phyloP scores from a whole-genome alignment of 2,888 invertebrate species.

The Chironomus riparius region DNA sequence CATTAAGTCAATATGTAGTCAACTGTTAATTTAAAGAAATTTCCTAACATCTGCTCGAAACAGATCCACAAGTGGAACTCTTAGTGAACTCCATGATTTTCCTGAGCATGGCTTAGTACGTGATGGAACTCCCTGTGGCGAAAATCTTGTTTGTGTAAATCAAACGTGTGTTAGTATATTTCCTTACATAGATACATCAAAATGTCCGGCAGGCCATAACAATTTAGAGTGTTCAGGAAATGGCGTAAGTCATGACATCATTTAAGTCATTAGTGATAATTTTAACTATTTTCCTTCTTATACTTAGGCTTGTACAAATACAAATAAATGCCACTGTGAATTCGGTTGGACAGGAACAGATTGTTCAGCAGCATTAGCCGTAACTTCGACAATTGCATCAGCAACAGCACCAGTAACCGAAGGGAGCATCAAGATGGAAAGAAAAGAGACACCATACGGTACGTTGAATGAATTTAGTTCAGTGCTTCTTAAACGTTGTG shows the following conservation, averaged over 20 bases:
- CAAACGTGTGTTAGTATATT: constrained; percentile 83
- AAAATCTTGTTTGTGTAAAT: constrained; percentile 87
- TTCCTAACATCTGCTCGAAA: not conserved
- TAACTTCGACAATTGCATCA: constrained; percentile 46
- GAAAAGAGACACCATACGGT: constrained; percentile 91
- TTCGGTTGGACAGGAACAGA: constrained; percentile 80
- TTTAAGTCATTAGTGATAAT: too few relatives aligned
- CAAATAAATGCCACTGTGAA: constrained; percentile 85
- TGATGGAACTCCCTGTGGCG: constrained; percentile 91
- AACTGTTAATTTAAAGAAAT: constrained; percentile 1
- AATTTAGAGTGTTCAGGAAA: constrained; percentile 87
- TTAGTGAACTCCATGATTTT: constrained; percentile 52
- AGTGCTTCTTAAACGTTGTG: too few relatives aligned
- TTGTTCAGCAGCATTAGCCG: constrained; percentile 70
- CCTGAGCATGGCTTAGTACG: constrained; percentile 79
- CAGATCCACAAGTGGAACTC: constrained; percentile 66
- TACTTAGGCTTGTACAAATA: constrained; percentile 77
- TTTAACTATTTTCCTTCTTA: too few relatives aligned
- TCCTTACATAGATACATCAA: constrained; percentile 73
- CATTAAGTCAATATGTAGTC: not conserved
- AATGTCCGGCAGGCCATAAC: constrained; percentile 83
- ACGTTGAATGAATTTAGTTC: constrained; percentile 48
- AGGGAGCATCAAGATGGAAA: constrained; percentile 59
- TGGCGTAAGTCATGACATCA: constrained; percentile 67
- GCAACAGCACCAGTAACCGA: constrained; percentile 46